A percentile compares a stretch with the other conserved stretches of the same genome.
phyloP scores from a whole-genome alignment of 1,140 invertebrate genomes.

The Sminthurides bifidus region DNA sequence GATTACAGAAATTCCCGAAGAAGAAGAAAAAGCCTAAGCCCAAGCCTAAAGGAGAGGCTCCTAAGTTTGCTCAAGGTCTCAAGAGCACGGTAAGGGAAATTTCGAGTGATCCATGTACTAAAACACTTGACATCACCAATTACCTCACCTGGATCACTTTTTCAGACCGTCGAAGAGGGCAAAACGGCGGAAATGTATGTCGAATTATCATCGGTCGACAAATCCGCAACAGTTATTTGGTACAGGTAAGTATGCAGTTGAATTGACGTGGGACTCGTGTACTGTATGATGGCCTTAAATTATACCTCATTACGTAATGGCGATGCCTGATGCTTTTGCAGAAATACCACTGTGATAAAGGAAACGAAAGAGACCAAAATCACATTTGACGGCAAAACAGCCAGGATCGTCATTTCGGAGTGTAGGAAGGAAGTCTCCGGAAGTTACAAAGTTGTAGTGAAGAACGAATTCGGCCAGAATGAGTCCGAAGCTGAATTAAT shows the following conservation, averaged over 20 bases:
- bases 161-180: slow-evolving; percentile 57
- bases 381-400: slow-evolving; percentile 67
- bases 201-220: slow-evolving; percentile 56
- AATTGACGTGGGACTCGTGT: background rate
- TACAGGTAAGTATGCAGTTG: slow-evolving; percentile 47
- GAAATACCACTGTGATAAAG: slow-evolving; percentile 42
- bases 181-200: slow-evolving; percentile 65
- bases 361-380: slow-evolving; percentile 55
- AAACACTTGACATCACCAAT: background rate
- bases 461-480: slow-evolving; percentile 68
- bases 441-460: slow-evolving; percentile 63
- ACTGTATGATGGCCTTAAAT: too few species aligned
- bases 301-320: too few species aligned
- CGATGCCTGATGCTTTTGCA: background rate
- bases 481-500: slow-evolving; percentile 64
- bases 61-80: slow-evolving; percentile 53
- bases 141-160: background rate
- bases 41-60: slow-evolving; percentile 34
- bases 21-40: slow-evolving; percentile 50
- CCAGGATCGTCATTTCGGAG: slow-evolving; percentile 57
- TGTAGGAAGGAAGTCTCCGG: slow-evolving; percentile 56
- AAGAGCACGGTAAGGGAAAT: slow-evolving; percentile 52
- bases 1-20: slow-evolving; percentile 65
- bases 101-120: background rate
- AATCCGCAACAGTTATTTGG: slow-evolving; percentile 70